Evolutionary conservation across 2,888 invertebrate species (phyloP).

Genomic region (Mimas tiliae): DNA sequence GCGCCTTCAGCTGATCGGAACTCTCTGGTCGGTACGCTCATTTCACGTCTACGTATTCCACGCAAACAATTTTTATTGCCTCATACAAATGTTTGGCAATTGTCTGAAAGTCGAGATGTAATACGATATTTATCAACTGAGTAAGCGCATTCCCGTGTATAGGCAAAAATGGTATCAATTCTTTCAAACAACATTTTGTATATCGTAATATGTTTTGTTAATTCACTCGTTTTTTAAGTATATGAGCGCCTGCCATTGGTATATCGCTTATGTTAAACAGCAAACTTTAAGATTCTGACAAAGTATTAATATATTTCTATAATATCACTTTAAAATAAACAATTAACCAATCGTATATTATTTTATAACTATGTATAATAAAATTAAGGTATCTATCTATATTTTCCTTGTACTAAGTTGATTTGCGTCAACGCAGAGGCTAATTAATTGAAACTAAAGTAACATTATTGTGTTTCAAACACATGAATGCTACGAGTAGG

Average conservation of each 20-base stretch:
- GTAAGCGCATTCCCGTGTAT: not conserved
- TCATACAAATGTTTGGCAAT: conserved; percentile 22
- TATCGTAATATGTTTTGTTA: not conserved
- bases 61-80: conserved; percentile 22
- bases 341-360: not conserved
- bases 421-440: not conserved
- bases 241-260: no score
- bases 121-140: not conserved
- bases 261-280: no score
- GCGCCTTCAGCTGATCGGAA: conserved; percentile 35
- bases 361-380: not conserved
- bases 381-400: not conserved
- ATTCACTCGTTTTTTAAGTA: not conserved
- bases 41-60: conserved; percentile 11
- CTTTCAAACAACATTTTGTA: no score
- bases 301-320: no score
- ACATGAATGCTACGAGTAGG: no score
- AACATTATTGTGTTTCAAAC: not conserved
- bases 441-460: not conserved
- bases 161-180: not conserved
- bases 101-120: conserved; percentile 22
- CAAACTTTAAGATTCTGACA: no score
- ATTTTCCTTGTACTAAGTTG: not conserved
- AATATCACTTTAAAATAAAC: not conserved
- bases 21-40: conserved; percentile 25